Evolutionary conservation across 2,797 vertebrate species (phyloP).

Genomic region (Cuniculus paca): DNA sequence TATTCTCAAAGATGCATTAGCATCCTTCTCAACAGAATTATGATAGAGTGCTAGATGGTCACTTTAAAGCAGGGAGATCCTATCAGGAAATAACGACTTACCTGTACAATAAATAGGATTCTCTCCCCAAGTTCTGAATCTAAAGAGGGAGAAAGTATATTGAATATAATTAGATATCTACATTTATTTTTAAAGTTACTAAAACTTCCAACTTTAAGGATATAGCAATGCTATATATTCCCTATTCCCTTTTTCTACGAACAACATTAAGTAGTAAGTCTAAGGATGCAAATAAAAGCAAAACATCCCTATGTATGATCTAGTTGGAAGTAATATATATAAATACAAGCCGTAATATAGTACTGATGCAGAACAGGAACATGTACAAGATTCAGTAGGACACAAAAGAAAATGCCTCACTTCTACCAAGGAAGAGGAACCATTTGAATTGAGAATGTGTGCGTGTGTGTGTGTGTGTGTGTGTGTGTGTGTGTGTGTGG

Average conservation of each 20-base stretch:
- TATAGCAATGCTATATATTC: conserved; percentile 17
- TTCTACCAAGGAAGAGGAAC: conserved; percentile 11
- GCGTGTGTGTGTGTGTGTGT: background rate
- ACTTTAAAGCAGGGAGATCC: conserved; percentile 18
- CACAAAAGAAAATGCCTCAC: background rate
- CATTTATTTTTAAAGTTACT: conserved; percentile 33
- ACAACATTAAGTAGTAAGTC: conserved; percentile 41
- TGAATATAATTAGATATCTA: conserved; percentile 31
- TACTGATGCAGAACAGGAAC: conserved; percentile 44
- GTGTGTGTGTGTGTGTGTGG: background rate
- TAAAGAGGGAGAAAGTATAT: conserved; percentile 73
- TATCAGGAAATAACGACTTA: conserved; percentile 79
- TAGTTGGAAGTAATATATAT: background rate
- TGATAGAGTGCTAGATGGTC: background rate
- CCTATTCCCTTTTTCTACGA: conserved; percentile 44
- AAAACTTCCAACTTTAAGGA: conserved; percentile 36
- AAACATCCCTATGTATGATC: background rate
- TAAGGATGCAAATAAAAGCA: conserved; percentile 55
- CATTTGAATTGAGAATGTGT: background rate
- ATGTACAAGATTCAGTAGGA: background rate
- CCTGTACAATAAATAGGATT: conserved; percentile 85
- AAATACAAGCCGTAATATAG: background rate
- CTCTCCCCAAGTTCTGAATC: conserved; percentile 74
- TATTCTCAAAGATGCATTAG: conserved; percentile 26
- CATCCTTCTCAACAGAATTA: conserved; percentile 52